phyloP scores from a whole-genome alignment of 2,113 vertebrate species.

The Amphilophus citrinellus region DNA sequence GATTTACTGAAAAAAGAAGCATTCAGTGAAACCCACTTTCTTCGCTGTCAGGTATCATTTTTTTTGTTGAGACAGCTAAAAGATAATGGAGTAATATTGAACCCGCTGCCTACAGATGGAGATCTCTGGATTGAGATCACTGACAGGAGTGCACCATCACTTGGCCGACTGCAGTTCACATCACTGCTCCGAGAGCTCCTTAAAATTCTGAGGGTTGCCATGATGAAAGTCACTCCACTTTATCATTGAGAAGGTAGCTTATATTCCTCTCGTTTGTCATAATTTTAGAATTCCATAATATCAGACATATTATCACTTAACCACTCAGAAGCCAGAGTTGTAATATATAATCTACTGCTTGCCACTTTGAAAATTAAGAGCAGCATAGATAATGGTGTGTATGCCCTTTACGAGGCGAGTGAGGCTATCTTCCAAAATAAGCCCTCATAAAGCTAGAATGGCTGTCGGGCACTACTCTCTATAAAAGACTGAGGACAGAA shows the following conservation, averaged over 20 bases:
- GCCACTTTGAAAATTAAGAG: conserved; percentile 10
- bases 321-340: neutral
- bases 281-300: conserved; percentile 9
- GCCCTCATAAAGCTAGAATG: neutral
- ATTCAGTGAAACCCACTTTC: neutral
- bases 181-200: neutral
- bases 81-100: conserved; percentile 2
- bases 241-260: conserved; percentile 7
- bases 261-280: conserved; percentile 33
- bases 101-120: neutral
- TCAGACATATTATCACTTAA: neutral
- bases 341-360: neutral
- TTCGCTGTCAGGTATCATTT: neutral
- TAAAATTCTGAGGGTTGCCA: neutral
- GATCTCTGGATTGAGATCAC: neutral
- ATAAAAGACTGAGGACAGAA: neutral
- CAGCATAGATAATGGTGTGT: neutral
- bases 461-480: neutral
- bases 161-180: conserved; percentile 22
- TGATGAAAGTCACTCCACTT: conserved; percentile 6
- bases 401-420: neutral
- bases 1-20: neutral
- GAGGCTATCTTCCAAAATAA: neutral
- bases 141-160: neutral
- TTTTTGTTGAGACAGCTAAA: neutral